Percentiles rank a stretch among this genome's conserved stretches.
Evolutionary conservation across 2,888 invertebrate species (phyloP).

Genomic region (Pediacus dermestoides): DNA sequence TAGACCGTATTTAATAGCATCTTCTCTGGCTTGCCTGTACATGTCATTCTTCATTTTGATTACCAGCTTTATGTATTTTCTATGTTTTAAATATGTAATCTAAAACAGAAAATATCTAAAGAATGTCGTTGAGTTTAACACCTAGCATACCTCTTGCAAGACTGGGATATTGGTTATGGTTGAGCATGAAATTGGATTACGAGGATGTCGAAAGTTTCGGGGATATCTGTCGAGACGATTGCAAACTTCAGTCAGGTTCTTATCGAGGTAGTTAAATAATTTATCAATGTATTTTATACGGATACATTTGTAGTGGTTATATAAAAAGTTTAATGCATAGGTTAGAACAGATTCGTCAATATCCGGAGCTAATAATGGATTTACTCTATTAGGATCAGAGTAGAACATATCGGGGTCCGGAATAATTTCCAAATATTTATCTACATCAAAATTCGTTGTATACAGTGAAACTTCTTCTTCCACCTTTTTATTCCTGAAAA

Average conservation of each 20-base stretch:
- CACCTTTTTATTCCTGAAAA: slow-evolving; percentile 33
- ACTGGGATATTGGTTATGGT: slow-evolving; percentile 35
- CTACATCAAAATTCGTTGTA: slow-evolving; percentile 30
- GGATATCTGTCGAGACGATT: slow-evolving; percentile 32
- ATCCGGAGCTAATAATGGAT: slow-evolving; percentile 27
- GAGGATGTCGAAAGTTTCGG: slow-evolving; percentile 25
- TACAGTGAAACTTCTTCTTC: slow-evolving; percentile 30
- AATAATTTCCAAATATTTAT: slow-evolving; percentile 35
- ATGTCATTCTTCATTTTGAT: slow-evolving; percentile 35
- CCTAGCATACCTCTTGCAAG: slow-evolving; percentile 42
- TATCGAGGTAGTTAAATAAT: slow-evolving; percentile 32
- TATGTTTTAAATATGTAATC: slow-evolving; percentile 41
- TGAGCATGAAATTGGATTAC: background rate
- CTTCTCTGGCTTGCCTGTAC: slow-evolving; percentile 37
- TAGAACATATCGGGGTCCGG: slow-evolving; percentile 37
- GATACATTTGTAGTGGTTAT: slow-evolving; percentile 36
- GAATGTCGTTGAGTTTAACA: no score
- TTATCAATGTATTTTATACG: slow-evolving; percentile 34
- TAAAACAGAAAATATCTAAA: slow-evolving; percentile 27
- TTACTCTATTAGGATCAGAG: slow-evolving; percentile 26
- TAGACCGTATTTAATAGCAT: slow-evolving; percentile 42
- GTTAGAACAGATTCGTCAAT: slow-evolving; percentile 25
- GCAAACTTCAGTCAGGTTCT: slow-evolving; percentile 35
- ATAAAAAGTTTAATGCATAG: slow-evolving; percentile 35
- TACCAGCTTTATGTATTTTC: slow-evolving; percentile 36